phyloP scores from a whole-genome alignment of 2,888 invertebrate genomes.

The Cheilosia urbana region DNA sequence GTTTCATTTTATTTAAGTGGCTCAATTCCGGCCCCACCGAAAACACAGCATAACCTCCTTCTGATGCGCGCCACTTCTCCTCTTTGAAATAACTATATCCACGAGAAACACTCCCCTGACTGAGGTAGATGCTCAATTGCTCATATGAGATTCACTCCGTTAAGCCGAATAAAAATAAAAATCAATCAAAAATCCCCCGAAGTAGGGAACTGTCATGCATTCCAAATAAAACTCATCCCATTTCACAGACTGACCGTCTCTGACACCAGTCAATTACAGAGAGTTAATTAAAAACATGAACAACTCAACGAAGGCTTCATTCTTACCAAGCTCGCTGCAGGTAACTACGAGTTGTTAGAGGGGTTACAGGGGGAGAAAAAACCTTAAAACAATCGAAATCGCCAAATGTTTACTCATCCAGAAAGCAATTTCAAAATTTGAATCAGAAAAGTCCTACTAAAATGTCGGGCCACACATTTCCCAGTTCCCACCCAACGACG shows the following conservation, averaged over 20 bases:
- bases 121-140: no score
- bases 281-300: conserved; percentile 56
- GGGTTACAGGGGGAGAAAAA: not conserved
- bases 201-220: conserved; percentile 32
- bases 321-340: conserved; percentile 24
- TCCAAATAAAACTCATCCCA: conserved; percentile 28
- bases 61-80: no score
- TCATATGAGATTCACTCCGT: no score
- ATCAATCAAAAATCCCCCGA: conserved; percentile 2
- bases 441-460: conserved; percentile 46
- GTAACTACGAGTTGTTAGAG: not conserved
- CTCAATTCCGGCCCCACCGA: no score
- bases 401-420: conserved; percentile 64
- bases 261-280: conserved; percentile 22
- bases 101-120: no score
- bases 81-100: no score
- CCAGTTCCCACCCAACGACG: conserved; percentile 26
- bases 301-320: conserved; percentile 7
- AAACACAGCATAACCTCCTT: no score
- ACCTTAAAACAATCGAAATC: conserved; percentile 46
- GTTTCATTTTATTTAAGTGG: no score
- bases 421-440: conserved; percentile 71
- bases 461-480: conserved; percentile 29
- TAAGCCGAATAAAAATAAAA: no score
- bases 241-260: not conserved